Percentiles rank a stretch among this genome's conserved stretches.
Evolutionary conservation across 2,888 invertebrate genomes (phyloP).

Genomic region (Agrochola lota): DNA sequence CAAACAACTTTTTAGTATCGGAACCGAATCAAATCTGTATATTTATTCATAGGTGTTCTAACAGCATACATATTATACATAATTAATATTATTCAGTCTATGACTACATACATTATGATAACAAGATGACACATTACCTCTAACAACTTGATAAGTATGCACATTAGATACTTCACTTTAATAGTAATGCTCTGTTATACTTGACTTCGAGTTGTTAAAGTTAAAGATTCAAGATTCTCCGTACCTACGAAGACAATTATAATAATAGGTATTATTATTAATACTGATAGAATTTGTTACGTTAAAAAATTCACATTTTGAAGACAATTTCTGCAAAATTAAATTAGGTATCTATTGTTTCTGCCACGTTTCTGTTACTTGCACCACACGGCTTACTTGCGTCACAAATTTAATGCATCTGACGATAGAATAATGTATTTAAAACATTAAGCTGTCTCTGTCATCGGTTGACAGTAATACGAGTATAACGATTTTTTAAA

Average conservation of each 20-base stretch:
- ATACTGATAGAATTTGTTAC: not conserved
- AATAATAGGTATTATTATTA: not conserved
- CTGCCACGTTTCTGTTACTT: not conserved
- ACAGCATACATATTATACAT: slow-evolving; percentile 22
- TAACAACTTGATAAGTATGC: not conserved
- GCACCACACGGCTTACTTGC: too few species aligned
- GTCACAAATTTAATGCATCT: not conserved
- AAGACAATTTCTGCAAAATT: not conserved
- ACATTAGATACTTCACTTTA: not conserved
- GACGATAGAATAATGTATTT: not conserved
- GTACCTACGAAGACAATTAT: not conserved
- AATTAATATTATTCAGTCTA: slow-evolving; percentile 42
- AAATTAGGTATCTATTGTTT: not conserved
- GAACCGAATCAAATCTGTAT: slow-evolving; percentile 16
- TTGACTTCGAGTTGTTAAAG: not conserved
- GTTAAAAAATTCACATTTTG: not conserved
- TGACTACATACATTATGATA: slow-evolving; percentile 25
- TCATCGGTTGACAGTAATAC: not conserved
- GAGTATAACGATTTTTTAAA: not conserved
- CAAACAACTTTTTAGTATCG: slow-evolving; percentile 21
- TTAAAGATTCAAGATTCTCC: not conserved
- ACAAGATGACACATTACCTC: slow-evolving; percentile 14
- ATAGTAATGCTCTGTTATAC: too few species aligned
- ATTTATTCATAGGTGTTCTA: slow-evolving; percentile 18
- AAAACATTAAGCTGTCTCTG: not conserved